Evolutionary conservation across 2,888 invertebrate species (phyloP).

Genomic region (Nymphalis urticae): DNA sequence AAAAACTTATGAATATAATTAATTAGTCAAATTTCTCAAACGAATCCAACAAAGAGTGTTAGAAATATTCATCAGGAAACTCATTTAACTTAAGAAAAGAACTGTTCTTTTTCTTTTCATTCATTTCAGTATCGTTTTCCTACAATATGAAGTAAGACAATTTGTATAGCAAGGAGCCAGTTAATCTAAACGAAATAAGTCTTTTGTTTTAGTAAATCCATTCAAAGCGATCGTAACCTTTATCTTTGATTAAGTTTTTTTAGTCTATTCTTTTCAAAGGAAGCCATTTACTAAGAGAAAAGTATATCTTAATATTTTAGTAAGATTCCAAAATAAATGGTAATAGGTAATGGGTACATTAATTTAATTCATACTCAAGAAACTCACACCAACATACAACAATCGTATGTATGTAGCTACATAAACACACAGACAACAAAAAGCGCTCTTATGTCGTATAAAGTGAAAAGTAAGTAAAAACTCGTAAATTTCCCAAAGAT

Average conservation of each 20-base stretch:
- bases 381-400: no score
- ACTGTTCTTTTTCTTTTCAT: background rate
- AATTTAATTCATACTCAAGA: no score
- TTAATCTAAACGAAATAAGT: slow-evolving; percentile 11
- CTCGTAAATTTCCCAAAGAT: no score
- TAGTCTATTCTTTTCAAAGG: background rate
- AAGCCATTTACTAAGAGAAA: background rate
- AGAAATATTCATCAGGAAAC: background rate
- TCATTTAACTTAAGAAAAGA: slow-evolving; percentile 4
- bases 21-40: slow-evolving; percentile 1
- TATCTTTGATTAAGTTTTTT: slow-evolving; percentile 2
- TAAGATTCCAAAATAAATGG: no score
- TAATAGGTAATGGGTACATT: no score
- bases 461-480: no score
- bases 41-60: background rate
- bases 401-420: no score
- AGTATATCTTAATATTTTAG: no score
- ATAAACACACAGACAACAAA: no score
- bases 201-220: slow-evolving; percentile 10
- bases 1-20: no score
- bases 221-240: slow-evolving; percentile 4
- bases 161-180: slow-evolving; percentile 7
- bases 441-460: no score
- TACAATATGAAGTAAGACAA: background rate
- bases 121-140: slow-evolving; percentile 2